Conservation (phyloP, 1,140 invertebrate genomes). For the Heliothis virescens region DNA sequence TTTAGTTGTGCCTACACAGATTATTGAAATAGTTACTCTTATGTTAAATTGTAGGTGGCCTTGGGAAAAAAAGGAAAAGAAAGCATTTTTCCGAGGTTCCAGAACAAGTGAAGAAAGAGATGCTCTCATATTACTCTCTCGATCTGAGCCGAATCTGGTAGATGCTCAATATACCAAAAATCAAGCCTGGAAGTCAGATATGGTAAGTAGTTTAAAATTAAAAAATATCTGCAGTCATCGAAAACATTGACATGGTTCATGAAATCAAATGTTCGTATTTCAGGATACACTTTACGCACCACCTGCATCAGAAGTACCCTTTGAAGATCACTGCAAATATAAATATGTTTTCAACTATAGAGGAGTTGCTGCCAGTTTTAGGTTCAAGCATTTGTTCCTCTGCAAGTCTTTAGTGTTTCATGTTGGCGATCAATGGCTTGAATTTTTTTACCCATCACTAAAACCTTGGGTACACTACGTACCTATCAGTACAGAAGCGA, state of each 20-base stretch:
- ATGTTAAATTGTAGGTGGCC: constrained; percentile 82
- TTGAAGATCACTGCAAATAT: constrained; percentile 97
- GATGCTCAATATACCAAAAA: constrained; percentile 99
- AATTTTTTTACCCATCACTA: constrained; percentile 97
- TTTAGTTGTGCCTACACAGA: no score
- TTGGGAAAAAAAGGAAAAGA: constrained; percentile 92
- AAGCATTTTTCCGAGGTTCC: constrained; percentile 97
- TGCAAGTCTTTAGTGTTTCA: constrained; percentile 98
- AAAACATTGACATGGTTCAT: background rate
- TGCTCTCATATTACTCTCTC: constrained; percentile 94
- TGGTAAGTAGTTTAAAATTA: constrained; percentile 80
- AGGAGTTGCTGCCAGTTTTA: constrained; percentile 98
- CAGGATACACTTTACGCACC: constrained; percentile 94
- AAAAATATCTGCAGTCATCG: no score
- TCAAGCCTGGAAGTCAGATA: constrained; percentile 98
- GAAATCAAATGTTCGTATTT: constrained; percentile 48
- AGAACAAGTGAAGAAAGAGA: constrained; percentile 96
- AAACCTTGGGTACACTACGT: constrained; percentile 99
- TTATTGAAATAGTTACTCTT: no score
- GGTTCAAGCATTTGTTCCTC: constrained; percentile 98
- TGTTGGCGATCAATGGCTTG: constrained; percentile 97
- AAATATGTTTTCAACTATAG: constrained; percentile 99
- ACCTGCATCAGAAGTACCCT: constrained; percentile 94
- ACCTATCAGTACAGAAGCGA: constrained; percentile 92
- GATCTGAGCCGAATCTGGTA: constrained; percentile 91